These are phyloP conservation scores for Halichoerus grypus DNA, from an alignment of 2,113 vertebrate genomes.

Conservation along the genomic window DNA sequence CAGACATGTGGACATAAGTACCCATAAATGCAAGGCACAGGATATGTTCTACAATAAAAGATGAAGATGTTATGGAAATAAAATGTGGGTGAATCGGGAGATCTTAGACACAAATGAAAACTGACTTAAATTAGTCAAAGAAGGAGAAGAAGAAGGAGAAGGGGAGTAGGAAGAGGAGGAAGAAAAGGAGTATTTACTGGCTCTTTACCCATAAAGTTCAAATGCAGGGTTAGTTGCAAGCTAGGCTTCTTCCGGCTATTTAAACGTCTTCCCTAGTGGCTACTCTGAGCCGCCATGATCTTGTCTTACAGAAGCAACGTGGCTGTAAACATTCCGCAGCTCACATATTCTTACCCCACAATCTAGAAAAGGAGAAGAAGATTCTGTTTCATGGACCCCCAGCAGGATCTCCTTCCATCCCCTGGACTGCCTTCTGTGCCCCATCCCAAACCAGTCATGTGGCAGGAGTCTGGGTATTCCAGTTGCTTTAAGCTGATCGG, in stretches of 20 bases:
- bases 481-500: background rate
- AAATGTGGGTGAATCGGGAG: background rate
- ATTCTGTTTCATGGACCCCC: background rate
- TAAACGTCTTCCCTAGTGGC: background rate
- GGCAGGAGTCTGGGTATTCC: background rate
- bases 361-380: background rate
- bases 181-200: background rate
- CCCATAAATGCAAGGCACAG: background rate
- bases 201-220: background rate
- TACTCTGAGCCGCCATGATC: background rate
- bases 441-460: constrained; percentile 8
- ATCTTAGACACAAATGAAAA: background rate
- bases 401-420: background rate
- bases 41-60: background rate
- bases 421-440: background rate
- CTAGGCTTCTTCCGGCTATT: background rate
- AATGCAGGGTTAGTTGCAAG: background rate
- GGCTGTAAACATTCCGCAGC: background rate
- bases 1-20: background rate
- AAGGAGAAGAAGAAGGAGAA: background rate
- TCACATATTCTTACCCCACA: background rate
- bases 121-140: background rate
- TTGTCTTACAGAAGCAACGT: background rate
- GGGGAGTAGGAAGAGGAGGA: background rate
- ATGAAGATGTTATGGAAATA: background rate